phyloP scores from a whole-genome alignment of 1,140 invertebrate genomes.

The Atta texana region DNA sequence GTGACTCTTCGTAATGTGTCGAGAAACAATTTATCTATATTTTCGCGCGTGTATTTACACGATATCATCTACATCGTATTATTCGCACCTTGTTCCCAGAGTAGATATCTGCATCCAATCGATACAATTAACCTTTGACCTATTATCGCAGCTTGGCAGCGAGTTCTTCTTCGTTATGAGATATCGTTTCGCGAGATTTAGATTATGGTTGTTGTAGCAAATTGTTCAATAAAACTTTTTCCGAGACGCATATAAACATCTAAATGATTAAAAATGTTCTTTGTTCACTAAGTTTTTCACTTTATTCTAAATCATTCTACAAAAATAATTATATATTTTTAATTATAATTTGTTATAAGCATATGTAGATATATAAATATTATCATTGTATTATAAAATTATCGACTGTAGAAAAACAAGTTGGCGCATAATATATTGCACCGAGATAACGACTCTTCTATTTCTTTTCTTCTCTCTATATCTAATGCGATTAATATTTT shows the following conservation, averaged over 20 bases:
- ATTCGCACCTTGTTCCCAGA: conserved; percentile 68
- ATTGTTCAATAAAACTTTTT: conserved; percentile 65
- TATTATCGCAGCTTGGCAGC: conserved; percentile 69
- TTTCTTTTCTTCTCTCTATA: not conserved
- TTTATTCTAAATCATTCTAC: not conserved
- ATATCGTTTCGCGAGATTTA: conserved; percentile 73
- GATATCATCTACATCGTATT: conserved; percentile 49
- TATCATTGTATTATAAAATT: not conserved
- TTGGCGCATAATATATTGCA: not conserved
- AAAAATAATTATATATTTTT: not conserved
- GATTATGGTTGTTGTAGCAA: conserved; percentile 39
- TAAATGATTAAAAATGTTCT: conserved; percentile 50
- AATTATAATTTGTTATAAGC: conserved; percentile 9
- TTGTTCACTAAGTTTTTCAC: not conserved
- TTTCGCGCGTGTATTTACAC: conserved; percentile 42
- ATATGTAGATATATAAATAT: not conserved
- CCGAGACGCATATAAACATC: conserved; percentile 36
- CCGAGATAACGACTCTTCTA: not conserved
- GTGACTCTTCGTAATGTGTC: conserved; percentile 14
- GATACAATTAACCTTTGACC: conserved; percentile 75
- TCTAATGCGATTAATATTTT: no score
- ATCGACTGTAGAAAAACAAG: not conserved
- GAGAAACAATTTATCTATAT: conserved; percentile 47
- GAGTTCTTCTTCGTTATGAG: conserved; percentile 65
- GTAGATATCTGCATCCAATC: conserved; percentile 72